Base-by-base conservation (phyloP, 1,140 invertebrate genomes). In the Drosophila arawakana region DNA sequence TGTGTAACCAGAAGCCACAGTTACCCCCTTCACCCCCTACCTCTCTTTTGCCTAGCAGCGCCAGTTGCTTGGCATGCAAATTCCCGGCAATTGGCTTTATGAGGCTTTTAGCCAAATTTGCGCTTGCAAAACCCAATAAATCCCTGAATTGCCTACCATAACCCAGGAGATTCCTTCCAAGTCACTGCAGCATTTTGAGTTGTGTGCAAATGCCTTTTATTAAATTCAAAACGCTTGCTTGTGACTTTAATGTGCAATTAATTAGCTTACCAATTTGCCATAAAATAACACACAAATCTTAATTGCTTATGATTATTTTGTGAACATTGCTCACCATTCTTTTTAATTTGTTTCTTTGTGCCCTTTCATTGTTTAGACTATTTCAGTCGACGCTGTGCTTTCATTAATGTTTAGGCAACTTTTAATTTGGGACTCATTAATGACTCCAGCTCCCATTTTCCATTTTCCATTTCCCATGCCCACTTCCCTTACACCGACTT, bases 351-450 rank as follows among this genome's bases (percentile, higher is more conserved):
- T 30, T 30, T 30, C 3, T 30, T 30, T 30, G 25, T 15, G n/a
- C 43, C 52, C 55, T 82, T 82, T 65, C 73, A 86, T 81, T 81
- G 41, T 43, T 43, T 11, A 7, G n/a, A 13, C 11, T 35, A n/a
- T 58, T 44, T 44, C 35, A 21, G 8, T 4, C 6, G 15, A 18
- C 44, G 61, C 60, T 81, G 63, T 71, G 67, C 60, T 79, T 82
- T 65, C 73, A 86, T 86, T 86, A 81, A 73, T 85, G 68, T 78
- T 76, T 57, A 68, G 72, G 76, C 67, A 70, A 76, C 80, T 83
- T 86, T 88, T 86, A 73, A 86, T 88, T 86, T 86, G n/a, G 65
- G 30, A 65, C 73, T 72, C 79, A 76, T 82, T 86, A 86, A 88
- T 69, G 73, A 68, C 25, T 30, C 25, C 25, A 4, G 37, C 46